These are phyloP conservation scores for Protomyctophum bolini DNA, from an alignment of 2,113 vertebrate genomes.

Conservation along the genomic window DNA sequence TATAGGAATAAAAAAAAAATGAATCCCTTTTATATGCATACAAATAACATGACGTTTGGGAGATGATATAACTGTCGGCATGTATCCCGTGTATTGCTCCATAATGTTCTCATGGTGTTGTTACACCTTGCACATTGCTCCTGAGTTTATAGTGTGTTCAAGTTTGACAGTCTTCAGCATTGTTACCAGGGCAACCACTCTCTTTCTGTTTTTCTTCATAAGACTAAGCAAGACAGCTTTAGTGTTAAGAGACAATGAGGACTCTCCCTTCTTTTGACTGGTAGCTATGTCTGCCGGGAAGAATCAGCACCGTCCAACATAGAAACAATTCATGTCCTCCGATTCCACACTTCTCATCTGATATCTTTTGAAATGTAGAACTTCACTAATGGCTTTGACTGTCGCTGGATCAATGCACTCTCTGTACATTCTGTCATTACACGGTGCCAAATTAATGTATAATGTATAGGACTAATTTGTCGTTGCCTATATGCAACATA, in stretches of 20 bases:
- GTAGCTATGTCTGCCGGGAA: constrained; percentile 39
- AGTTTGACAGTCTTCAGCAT: background rate
- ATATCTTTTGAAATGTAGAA: constrained; percentile 62
- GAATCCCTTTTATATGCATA: too few species aligned
- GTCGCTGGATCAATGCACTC: constrained; percentile 57
- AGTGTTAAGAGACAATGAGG: constrained; percentile 48
- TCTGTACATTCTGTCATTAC: constrained; percentile 29
- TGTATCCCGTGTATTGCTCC: too few species aligned
- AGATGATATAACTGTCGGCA: too few species aligned
- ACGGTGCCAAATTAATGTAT: constrained; percentile 20
- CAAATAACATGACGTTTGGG: too few species aligned
- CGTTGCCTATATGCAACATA: too few species aligned
- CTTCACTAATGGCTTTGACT: constrained; percentile 52
- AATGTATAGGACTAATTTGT: constrained; percentile 39
- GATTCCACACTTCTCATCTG: constrained; percentile 54
- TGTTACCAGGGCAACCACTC: constrained; percentile 38
- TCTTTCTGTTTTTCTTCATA: constrained; percentile 31
- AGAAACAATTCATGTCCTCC: constrained; percentile 44
- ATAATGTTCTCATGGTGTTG: too few species aligned
- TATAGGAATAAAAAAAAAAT: too few species aligned
- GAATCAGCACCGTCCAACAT: constrained; percentile 49
- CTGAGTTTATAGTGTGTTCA: too few species aligned
- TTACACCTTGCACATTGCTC: too few species aligned
- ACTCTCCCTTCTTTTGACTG: constrained; percentile 55
- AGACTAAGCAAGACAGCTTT: constrained; percentile 30